phyloP scores from a whole-genome alignment of 2,797 vertebrate genomes.

The Scolopax rusticola region DNA sequence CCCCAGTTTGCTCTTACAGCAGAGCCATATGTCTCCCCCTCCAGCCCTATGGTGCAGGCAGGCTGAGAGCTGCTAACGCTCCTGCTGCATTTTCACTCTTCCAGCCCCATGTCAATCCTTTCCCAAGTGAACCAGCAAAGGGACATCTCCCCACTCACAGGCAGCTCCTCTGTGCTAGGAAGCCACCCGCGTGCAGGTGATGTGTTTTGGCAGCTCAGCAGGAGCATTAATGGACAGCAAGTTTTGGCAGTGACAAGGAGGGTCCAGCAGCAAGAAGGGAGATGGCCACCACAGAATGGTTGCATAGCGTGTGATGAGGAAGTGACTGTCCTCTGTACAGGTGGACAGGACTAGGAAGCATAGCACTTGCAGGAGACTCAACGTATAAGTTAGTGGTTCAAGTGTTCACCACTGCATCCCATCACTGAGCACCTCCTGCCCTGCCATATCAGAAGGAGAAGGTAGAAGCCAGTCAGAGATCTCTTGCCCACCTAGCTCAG shows the following conservation, averaged over 20 bases:
- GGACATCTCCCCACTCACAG: background rate
- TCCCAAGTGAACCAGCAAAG: background rate
- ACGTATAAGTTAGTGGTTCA: background rate
- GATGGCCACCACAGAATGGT: background rate
- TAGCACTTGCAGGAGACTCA: background rate
- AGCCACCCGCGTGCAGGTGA: background rate
- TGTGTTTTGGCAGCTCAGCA: background rate
- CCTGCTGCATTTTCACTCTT: background rate
- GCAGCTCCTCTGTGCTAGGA: background rate
- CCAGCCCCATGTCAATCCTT: background rate
- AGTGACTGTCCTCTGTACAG: background rate
- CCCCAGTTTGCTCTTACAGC: background rate
- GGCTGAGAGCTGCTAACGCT: background rate
- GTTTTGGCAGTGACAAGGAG: background rate
- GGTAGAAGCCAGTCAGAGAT: rapidly evolving
- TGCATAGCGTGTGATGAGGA: background rate
- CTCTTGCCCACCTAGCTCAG: background rate
- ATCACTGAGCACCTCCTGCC: background rate
- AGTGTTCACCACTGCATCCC: background rate
- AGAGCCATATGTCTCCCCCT: background rate
- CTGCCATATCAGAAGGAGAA: background rate
- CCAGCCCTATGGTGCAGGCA: background rate
- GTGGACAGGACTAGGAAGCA: background rate
- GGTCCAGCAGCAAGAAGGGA: background rate
- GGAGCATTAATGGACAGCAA: background rate